Evolutionary conservation across 2,797 vertebrate species (phyloP).

Genomic region (Bradypodion ventrale): DNA sequence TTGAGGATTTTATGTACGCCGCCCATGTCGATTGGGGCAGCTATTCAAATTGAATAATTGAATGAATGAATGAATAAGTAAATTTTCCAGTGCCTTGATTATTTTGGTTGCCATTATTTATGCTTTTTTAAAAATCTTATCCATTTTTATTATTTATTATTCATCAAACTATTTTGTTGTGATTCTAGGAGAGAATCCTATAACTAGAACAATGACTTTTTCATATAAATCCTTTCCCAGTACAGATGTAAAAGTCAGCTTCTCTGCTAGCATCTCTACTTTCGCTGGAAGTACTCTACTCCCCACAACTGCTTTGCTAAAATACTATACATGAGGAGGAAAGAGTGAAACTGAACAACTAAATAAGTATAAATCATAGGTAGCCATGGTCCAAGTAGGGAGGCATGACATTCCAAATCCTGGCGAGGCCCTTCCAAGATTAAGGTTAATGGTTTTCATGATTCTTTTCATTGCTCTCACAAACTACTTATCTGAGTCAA

Average conservation of each 20-base stretch:
- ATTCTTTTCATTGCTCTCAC: background rate
- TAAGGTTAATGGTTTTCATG: too few species aligned
- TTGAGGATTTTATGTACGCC: too few species aligned
- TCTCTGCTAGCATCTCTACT: background rate
- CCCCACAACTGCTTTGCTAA: slow-evolving; percentile 20
- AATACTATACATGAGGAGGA: slow-evolving; percentile 35
- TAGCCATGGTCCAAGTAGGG: too few species aligned
- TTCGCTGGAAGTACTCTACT: slow-evolving; percentile 14
- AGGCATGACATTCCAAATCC: too few species aligned
- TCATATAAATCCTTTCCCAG: background rate
- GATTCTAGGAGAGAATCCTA: background rate
- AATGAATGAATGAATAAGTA: too few species aligned
- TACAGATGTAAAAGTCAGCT: background rate
- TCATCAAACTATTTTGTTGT: background rate
- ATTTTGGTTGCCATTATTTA: background rate
- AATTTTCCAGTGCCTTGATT: too few species aligned
- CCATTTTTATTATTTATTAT: too few species aligned
- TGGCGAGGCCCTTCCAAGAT: too few species aligned
- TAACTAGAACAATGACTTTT: background rate
- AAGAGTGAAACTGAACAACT: slow-evolving; percentile 7
- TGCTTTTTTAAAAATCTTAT: too few species aligned
- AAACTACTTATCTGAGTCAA: slow-evolving; percentile 4
- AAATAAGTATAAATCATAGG: too few species aligned
- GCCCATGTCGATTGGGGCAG: too few species aligned
- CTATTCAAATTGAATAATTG: too few species aligned